Evolutionary conservation across 92 coral and sea anemone genomes (phyloP).

Genomic region (Zoanthus sansibaricus): DNA sequence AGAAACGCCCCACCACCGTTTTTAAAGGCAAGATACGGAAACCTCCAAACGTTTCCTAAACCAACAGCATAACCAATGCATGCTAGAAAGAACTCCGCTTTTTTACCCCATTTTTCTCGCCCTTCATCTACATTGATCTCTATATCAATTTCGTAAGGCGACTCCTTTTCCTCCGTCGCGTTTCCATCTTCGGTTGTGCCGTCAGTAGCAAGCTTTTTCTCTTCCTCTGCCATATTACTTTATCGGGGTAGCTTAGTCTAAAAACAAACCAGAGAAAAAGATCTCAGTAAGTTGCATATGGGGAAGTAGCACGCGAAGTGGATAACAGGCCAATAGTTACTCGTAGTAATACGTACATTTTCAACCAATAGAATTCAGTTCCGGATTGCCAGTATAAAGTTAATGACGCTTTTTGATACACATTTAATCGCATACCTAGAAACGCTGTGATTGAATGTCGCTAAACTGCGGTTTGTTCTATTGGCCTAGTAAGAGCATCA

Average conservation of each 20-base stretch:
- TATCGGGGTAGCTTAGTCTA: not conserved
- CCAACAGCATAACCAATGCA: constrained; percentile 99
- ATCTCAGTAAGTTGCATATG: not conserved
- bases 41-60: constrained; percentile 97
- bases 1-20: constrained; percentile 99
- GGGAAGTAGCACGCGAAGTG: constrained; percentile 8
- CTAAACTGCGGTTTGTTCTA: not conserved
- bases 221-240: constrained; percentile 58
- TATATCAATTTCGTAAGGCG: constrained; percentile 64
- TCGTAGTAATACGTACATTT: not conserved
- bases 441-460: constrained; percentile 24
- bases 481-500: constrained; percentile 19
- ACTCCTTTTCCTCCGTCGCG: constrained; percentile 48
- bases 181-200: constrained; percentile 70
- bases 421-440: constrained; percentile 6
- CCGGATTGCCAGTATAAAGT: not conserved
- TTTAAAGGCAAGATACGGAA: constrained; percentile 93
- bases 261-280: not conserved
- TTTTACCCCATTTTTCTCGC: constrained; percentile 96
- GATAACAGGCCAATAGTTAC: not conserved
- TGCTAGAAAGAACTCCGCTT: constrained; percentile 95
- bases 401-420: constrained; percentile 12
- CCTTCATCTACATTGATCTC: constrained; percentile 73
- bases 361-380: constrained; percentile 11
- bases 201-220: constrained; percentile 73